phyloP scores from a whole-genome alignment of 2,113 vertebrate species.

The Steatornis caripensis region DNA sequence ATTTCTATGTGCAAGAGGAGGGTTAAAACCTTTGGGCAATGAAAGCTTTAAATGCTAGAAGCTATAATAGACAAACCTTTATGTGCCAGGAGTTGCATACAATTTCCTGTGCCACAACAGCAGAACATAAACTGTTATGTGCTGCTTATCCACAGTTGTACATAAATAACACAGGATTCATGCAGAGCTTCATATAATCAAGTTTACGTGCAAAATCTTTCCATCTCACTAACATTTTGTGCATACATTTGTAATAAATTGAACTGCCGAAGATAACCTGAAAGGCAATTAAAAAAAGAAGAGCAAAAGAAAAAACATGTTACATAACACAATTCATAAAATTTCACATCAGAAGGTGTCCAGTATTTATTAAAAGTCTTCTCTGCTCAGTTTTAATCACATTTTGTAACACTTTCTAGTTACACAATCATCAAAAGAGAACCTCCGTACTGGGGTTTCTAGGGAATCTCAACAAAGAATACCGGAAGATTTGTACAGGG shows the following conservation, averaged over 20 bases:
- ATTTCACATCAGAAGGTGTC: not conserved
- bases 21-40: not conserved
- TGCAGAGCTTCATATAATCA: not conserved
- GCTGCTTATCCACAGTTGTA: not conserved
- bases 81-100: not conserved
- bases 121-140: not conserved
- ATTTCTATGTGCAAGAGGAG: not conserved
- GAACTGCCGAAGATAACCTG: not conserved
- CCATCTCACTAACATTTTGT: not conserved
- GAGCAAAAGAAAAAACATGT: not conserved
- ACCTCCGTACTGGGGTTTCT: not conserved
- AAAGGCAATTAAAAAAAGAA: not conserved
- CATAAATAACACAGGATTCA: not conserved
- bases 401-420: not conserved
- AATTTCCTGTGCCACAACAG: conserved; percentile 13
- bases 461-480: not conserved
- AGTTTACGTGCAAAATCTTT: not conserved
- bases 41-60: not conserved
- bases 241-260: not conserved
- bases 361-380: not conserved
- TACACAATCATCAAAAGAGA: not conserved
- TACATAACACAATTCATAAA: not conserved
- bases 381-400: not conserved
- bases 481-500: not conserved
- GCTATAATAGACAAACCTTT: not conserved